These are phyloP conservation scores for Alauda arvensis DNA, from an alignment of 2,797 vertebrate genomes.

Conservation along the genomic window DNA sequence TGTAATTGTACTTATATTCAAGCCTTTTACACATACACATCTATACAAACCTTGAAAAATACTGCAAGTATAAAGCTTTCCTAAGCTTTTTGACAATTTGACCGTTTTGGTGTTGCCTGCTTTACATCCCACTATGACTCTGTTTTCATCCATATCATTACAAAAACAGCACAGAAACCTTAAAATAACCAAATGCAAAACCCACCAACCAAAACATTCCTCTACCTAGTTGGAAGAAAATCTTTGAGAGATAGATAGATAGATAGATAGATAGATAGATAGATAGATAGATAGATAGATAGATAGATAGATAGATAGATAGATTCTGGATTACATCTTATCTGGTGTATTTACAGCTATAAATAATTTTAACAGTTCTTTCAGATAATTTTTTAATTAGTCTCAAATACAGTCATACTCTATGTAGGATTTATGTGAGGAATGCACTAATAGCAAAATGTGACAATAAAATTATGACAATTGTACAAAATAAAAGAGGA, in stretches of 20 bases:
- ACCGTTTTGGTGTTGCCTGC: background rate
- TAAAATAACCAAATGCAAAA: constrained; percentile 10
- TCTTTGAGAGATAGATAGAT: background rate
- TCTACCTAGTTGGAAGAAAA: background rate
- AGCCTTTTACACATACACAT: background rate
- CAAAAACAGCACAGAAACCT: background rate
- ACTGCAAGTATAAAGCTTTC: background rate
- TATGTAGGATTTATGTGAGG: background rate
- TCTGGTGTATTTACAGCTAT: background rate
- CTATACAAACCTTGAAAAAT: background rate
- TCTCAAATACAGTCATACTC: rapidly evolving
- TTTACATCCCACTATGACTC: background rate
- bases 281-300: background rate
- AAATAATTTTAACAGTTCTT: background rate
- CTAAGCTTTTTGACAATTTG: background rate
- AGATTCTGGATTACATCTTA: too few relatives aligned
- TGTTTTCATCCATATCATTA: background rate
- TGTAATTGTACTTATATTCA: constrained; percentile 13
- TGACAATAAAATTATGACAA: background rate
- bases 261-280: background rate
- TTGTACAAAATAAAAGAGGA: background rate
- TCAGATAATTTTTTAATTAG: background rate
- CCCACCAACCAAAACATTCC: background rate
- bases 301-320: background rate
- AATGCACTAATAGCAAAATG: background rate